phyloP scores from a whole-genome alignment of 64 coral and sea anemone genomes.

The Astreopora myriophthalma region DNA sequence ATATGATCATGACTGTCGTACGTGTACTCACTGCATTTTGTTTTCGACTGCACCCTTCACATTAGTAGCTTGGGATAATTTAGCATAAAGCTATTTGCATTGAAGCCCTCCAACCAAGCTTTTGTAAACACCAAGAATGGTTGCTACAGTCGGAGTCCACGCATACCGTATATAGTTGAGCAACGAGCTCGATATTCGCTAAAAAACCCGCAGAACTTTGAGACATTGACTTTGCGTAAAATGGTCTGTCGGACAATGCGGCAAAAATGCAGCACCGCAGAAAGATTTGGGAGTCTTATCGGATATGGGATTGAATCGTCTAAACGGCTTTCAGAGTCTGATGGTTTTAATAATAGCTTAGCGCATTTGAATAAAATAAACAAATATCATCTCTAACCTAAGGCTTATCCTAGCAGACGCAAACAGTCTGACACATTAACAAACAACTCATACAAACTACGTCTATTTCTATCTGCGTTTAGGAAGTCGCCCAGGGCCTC shows the following conservation, averaged over 20 bases:
- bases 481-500: not conserved
- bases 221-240: not conserved
- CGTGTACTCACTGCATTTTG: not conserved
- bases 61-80: not conserved
- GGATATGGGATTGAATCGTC: not conserved
- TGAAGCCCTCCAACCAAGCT: not conserved
- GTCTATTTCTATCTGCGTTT: not conserved
- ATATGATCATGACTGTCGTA: no score
- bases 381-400: not conserved
- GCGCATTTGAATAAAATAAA: not conserved
- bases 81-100: not conserved
- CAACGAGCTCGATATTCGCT: not conserved
- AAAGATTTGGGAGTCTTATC: constrained; percentile 5
- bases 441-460: not conserved
- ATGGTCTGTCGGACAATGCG: not conserved
- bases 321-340: not conserved
- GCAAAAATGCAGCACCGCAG: not conserved
- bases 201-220: not conserved
- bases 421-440: not conserved
- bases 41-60: not conserved
- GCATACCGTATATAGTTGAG: not conserved
- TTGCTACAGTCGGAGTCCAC: not conserved
- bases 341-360: constrained; percentile 2
- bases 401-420: not conserved
- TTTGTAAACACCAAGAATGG: not conserved